phyloP scores from a whole-genome alignment of 2,888 invertebrate species.

The Chloroclysta siterata region DNA sequence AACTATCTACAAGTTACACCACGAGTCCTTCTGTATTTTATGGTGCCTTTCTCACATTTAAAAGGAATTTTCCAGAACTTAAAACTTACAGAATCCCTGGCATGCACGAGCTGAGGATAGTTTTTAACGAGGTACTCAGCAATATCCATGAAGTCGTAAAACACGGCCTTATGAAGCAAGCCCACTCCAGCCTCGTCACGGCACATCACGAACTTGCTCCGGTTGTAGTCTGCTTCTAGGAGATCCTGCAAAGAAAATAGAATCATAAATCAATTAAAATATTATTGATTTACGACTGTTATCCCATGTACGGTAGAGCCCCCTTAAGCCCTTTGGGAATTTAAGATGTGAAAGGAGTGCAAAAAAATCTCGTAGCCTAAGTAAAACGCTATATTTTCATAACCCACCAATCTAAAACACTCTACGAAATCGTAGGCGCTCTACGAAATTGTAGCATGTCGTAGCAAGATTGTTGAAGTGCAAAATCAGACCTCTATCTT shows the following conservation, averaged over 20 bases:
- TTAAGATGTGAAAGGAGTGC: too few species aligned
- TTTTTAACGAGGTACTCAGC: conserved; percentile 89
- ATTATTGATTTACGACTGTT: background rate
- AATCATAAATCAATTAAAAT: background rate
- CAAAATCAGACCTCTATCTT: background rate
- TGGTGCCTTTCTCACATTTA: too few species aligned
- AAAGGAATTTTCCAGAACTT: too few species aligned
- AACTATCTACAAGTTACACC: too few species aligned
- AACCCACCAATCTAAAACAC: background rate
- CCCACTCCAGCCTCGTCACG: conserved; percentile 89
- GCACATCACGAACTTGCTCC: conserved; percentile 76
- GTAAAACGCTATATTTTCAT: too few species aligned
- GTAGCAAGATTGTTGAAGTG: background rate
- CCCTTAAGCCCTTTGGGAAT: too few species aligned
- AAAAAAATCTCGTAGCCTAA: background rate
- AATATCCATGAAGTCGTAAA: conserved; percentile 89
- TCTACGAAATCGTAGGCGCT: background rate
- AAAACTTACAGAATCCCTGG: conserved; percentile 88
- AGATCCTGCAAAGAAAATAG: conserved; percentile 57
- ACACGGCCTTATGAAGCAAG: conserved; percentile 92
- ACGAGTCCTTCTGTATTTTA: too few species aligned
- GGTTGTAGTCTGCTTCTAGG: conserved; percentile 69
- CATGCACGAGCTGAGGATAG: conserved; percentile 87
- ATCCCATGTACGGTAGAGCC: too few species aligned
- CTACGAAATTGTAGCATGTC: conserved; percentile 5